Evolutionary conservation across 2,113 vertebrate genomes (phyloP).

Genomic region (Chamaea fasciata): DNA sequence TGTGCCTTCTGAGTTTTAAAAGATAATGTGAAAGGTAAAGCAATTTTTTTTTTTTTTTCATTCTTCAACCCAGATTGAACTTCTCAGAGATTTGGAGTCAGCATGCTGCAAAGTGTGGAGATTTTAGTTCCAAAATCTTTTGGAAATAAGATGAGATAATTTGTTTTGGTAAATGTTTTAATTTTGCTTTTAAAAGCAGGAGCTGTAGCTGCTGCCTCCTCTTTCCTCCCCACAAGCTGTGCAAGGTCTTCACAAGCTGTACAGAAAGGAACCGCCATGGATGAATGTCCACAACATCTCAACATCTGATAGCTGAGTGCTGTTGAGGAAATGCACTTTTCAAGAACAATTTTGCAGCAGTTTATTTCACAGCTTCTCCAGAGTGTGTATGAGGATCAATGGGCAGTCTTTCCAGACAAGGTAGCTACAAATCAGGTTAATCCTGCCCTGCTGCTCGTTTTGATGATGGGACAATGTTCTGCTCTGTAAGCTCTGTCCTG

Average conservation of each 20-base stretch:
- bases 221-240: not conserved
- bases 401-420: not conserved
- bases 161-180: not conserved
- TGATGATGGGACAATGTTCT: not conserved
- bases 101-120: not conserved
- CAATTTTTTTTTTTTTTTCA: not conserved
- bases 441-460: not conserved
- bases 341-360: not conserved
- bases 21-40: not conserved
- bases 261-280: not conserved
- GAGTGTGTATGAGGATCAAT: not conserved
- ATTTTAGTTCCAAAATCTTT: not conserved
- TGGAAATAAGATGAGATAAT: not conserved
- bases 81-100: not conserved
- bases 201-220: not conserved
- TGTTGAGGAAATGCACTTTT: not conserved
- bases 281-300: accelerated
- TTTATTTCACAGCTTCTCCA: not conserved
- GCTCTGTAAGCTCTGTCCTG: not conserved
- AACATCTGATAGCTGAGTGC: not conserved
- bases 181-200: not conserved
- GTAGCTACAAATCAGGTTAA: not conserved
- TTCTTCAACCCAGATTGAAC: not conserved
- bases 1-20: not conserved
- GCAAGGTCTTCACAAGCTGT: not conserved